Evolutionary conservation across 2,888 invertebrate genomes (phyloP).

Genomic region (Cartodere bifasciata): DNA sequence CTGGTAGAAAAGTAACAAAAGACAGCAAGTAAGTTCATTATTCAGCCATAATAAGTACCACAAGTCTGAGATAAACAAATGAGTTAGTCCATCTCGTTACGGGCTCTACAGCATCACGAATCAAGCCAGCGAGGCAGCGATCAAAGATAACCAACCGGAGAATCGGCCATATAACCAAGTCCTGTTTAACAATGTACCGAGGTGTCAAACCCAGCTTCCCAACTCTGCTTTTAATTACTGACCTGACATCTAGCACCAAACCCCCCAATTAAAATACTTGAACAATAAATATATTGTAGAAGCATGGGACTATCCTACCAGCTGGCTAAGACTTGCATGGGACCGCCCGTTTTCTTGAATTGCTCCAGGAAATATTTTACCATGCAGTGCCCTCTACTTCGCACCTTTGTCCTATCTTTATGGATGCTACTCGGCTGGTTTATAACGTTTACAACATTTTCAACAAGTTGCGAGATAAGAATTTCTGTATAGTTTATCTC

Average conservation of each 20-base stretch:
- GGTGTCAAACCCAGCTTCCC: slow-evolving; percentile 36
- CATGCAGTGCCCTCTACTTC: no score
- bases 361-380: slow-evolving; percentile 13
- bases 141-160: slow-evolving; percentile 27
- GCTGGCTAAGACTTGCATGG: slow-evolving; percentile 12
- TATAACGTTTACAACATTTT: no score
- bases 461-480: no score
- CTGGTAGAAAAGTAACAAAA: slow-evolving; percentile 21
- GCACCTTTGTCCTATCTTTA: no score
- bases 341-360: slow-evolving; percentile 16
- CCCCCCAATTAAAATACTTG: slow-evolving; percentile 35
- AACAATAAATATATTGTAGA: slow-evolving; percentile 31
- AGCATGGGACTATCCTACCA: slow-evolving; percentile 18
- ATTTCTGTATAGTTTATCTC: no score
- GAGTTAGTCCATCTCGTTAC: slow-evolving; percentile 32
- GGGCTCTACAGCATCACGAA: slow-evolving; percentile 30
- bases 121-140: slow-evolving; percentile 23
- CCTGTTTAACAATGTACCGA: slow-evolving; percentile 35
- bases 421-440: no score
- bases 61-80: slow-evolving; percentile 33
- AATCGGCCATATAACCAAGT: slow-evolving; percentile 24
- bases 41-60: slow-evolving; percentile 32
- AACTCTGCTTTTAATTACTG: slow-evolving; percentile 35
- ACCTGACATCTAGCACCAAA: slow-evolving; percentile 34
- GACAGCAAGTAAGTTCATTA: slow-evolving; percentile 29